Evolutionary conservation across 1,140 invertebrate species (phyloP).

Genomic region (Drosophila funebris): DNA sequence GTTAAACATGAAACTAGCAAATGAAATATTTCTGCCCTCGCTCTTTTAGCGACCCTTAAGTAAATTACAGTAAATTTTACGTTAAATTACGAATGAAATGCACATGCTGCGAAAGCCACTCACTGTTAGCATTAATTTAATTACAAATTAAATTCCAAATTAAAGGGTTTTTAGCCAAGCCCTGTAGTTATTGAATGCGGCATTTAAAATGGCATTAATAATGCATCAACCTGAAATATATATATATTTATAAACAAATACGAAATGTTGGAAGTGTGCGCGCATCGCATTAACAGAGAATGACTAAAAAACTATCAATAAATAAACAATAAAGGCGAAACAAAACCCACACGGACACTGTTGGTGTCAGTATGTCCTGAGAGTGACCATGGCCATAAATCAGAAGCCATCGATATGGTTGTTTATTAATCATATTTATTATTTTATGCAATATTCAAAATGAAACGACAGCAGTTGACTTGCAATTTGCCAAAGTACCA

Average conservation of each 20-base stretch:
- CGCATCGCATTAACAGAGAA: constrained; percentile 52
- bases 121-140: constrained; percentile 64
- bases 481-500: constrained; percentile 41
- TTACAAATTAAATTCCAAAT: constrained; percentile 77
- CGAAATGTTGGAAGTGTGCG: not conserved
- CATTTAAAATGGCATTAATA: constrained; percentile 80
- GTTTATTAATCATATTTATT: constrained; percentile 55
- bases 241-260: not conserved
- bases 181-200: constrained; percentile 50
- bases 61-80: constrained; percentile 71
- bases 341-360: constrained; percentile 3
- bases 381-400: constrained; percentile 60
- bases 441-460: constrained; percentile 31
- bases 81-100: constrained; percentile 61
- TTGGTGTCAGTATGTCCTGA: constrained; percentile 23
- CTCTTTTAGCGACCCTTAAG: constrained; percentile 53
- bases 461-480: constrained; percentile 34
- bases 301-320: constrained; percentile 54
- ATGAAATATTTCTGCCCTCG: constrained; percentile 42
- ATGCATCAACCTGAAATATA: constrained; percentile 51
- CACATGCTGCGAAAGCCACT: constrained; percentile 45
- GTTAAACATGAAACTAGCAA: constrained; percentile 50
- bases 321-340: constrained; percentile 64
- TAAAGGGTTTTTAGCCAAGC: constrained; percentile 68
- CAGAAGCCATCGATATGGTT: constrained; percentile 31